Evolutionary conservation across 2,797 vertebrate genomes (phyloP).

Genomic region (Otolemur crassicaudatus): DNA sequence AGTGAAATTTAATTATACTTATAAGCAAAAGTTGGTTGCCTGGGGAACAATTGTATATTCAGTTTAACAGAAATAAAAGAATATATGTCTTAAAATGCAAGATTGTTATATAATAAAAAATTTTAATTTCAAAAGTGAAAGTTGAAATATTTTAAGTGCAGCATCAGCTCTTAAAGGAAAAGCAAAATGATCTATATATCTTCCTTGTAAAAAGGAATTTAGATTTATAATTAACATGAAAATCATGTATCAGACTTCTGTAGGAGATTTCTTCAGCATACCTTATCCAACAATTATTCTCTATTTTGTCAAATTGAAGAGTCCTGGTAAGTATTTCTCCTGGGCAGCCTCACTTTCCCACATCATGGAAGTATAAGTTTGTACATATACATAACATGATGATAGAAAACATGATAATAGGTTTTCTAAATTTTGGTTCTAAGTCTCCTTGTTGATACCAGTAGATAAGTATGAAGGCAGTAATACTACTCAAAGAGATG

Average conservation of each 20-base stretch:
- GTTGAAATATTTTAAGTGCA: conserved; percentile 88
- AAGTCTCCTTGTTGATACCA: conserved; percentile 99
- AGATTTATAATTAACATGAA: conserved; percentile 85
- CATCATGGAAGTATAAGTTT: conserved; percentile 98
- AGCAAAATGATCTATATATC: conserved; percentile 83
- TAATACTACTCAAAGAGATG: too few species aligned
- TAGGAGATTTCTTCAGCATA: conserved; percentile 73
- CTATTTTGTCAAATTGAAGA: conserved; percentile 60
- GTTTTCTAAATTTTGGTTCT: conserved; percentile 98
- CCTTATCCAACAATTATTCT: conserved; percentile 53
- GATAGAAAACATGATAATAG: conserved; percentile 95
- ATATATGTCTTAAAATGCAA: conserved; percentile 90
- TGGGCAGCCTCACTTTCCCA: conserved; percentile 87
- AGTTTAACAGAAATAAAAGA: conserved; percentile 90
- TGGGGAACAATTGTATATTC: conserved; percentile 90
- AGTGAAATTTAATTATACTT: conserved; percentile 88
- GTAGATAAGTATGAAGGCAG: conserved; percentile 77
- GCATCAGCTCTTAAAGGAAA: conserved; percentile 84
- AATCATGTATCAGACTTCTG: conserved; percentile 83
- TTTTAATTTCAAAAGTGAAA: conserved; percentile 87
- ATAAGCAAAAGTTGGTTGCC: conserved; percentile 88
- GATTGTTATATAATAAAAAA: conserved; percentile 87
- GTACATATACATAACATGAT: conserved; percentile 98
- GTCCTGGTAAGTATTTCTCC: conserved; percentile 60
- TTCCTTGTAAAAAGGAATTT: conserved; percentile 84